A percentile compares a stretch with the other conserved stretches of the same genome.
Evolutionary conservation across 2,888 invertebrate genomes (phyloP).

Genomic region (Ecdyonurus torrentis): DNA sequence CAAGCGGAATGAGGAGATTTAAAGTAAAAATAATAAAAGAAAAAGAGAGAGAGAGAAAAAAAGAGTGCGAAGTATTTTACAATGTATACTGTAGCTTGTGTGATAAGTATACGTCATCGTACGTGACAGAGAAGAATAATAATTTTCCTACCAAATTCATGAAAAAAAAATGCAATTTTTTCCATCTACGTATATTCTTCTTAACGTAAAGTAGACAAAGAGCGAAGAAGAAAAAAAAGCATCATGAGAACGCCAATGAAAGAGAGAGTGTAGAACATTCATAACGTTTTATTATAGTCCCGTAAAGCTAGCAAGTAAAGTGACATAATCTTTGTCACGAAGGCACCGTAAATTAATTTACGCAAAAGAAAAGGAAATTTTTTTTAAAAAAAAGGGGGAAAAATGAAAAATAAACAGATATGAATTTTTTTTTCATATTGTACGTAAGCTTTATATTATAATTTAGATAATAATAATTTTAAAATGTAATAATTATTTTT

Average conservation of each 20-base stretch:
- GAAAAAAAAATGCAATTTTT: too few relatives aligned
- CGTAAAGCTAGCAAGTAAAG: not conserved
- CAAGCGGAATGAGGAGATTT: not conserved
- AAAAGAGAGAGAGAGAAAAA: not conserved
- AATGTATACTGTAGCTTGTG: not conserved
- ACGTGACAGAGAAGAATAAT: too few relatives aligned
- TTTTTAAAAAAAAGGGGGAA: too few relatives aligned
- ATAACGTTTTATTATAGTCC: not conserved
- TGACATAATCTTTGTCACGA: not conserved
- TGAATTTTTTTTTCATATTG: too few relatives aligned
- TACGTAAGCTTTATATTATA: too few relatives aligned
- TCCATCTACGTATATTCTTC: too few relatives aligned
- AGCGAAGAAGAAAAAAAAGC: not conserved
- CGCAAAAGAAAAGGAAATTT: not conserved
- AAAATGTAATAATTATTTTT: too few relatives aligned
- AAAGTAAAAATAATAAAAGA: too few relatives aligned
- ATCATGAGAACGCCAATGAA: not conserved
- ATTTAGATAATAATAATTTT: too few relatives aligned
- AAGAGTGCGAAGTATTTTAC: not conserved
- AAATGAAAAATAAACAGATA: too few relatives aligned
- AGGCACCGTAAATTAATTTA: not conserved
- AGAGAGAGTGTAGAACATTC: not conserved
- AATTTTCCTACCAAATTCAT: too few relatives aligned
- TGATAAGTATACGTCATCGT: too few relatives aligned
- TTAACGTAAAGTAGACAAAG: not conserved